phyloP scores from a whole-genome alignment of 2,797 vertebrate species.

The Rhynchonycteris naso region DNA sequence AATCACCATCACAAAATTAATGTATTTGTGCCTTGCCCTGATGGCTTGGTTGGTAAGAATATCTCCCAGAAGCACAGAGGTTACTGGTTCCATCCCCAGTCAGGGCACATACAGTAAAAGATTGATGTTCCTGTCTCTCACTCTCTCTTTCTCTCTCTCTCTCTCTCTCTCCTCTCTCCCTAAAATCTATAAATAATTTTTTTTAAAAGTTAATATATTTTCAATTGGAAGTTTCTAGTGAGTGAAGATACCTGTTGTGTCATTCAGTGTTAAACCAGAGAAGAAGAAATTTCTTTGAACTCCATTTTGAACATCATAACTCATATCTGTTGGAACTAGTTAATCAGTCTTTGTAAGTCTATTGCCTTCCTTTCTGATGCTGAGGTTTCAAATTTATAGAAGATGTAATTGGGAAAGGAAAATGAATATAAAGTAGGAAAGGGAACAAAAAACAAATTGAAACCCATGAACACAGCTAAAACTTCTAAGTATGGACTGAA shows the following conservation, averaged over 20 bases:
- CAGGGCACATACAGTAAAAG: too few species aligned
- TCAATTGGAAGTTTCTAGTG: background rate
- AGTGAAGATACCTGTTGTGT: background rate
- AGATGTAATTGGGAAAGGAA: background rate
- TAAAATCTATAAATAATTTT: too few species aligned
- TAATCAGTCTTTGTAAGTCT: background rate
- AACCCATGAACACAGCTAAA: background rate
- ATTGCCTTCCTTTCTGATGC: background rate
- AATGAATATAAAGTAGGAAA: background rate
- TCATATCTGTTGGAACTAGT: background rate
- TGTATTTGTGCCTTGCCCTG: background rate
- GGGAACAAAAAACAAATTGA: background rate
- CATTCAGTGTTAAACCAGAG: background rate
- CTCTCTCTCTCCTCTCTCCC: too few species aligned
- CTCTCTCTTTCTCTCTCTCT: too few species aligned
- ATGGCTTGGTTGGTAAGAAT: too few species aligned
- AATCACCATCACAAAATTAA: background rate
- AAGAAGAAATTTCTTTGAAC: background rate
- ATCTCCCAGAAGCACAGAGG: too few species aligned
- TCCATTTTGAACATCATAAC: background rate
- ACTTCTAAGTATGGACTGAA: background rate
- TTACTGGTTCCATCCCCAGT: too few species aligned
- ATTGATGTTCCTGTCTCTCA: too few species aligned
- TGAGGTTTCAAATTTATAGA: background rate
- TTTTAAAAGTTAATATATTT: background rate